phyloP scores from a whole-genome alignment of 2,113 vertebrate species.

The Phycodurus eques region DNA sequence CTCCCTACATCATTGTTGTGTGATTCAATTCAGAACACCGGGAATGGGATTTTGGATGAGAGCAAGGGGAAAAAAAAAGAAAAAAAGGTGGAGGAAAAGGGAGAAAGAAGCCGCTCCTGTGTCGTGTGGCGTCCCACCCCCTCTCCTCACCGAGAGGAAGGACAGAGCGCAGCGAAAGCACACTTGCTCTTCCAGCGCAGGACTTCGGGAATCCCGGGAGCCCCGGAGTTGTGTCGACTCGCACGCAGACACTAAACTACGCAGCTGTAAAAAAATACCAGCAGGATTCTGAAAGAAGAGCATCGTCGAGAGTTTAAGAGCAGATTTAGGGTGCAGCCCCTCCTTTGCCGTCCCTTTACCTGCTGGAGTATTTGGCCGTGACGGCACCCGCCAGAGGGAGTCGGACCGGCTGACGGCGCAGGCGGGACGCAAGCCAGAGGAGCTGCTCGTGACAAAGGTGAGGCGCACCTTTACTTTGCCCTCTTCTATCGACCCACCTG shows the following conservation, averaged over 20 bases:
- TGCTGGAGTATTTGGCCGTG: slow-evolving; percentile 59
- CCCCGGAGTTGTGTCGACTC: slow-evolving; percentile 53
- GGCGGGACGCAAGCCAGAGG: slow-evolving; percentile 27
- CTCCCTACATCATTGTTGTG: background rate
- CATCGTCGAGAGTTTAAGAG: slow-evolving; percentile 16
- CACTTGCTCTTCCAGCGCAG: slow-evolving; percentile 53
- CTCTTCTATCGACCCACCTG: background rate
- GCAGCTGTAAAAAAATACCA: slow-evolving; percentile 31
- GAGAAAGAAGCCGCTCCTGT: slow-evolving; percentile 48
- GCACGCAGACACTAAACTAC: slow-evolving; percentile 10
- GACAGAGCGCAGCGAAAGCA: slow-evolving; percentile 43
- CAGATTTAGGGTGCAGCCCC: slow-evolving; percentile 24
- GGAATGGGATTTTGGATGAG: slow-evolving; percentile 16
- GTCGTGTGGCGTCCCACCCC: slow-evolving; percentile 62
- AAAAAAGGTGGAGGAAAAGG: slow-evolving; percentile 12
- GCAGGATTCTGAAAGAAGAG: slow-evolving; percentile 25
- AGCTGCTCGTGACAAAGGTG: slow-evolving; percentile 53
- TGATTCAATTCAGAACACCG: slow-evolving; percentile 32
- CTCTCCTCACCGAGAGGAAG: slow-evolving; percentile 55
- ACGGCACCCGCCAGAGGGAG: slow-evolving; percentile 60
- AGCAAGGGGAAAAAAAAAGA: slow-evolving; percentile 10
- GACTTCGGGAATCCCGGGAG: slow-evolving; percentile 63
- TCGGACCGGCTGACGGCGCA: slow-evolving; percentile 24
- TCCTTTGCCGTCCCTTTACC: slow-evolving; percentile 19
- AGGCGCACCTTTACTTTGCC: slow-evolving; percentile 25